Conservation (phyloP, 1,140 invertebrate species). For the Potamilus streckersoni region DNA sequence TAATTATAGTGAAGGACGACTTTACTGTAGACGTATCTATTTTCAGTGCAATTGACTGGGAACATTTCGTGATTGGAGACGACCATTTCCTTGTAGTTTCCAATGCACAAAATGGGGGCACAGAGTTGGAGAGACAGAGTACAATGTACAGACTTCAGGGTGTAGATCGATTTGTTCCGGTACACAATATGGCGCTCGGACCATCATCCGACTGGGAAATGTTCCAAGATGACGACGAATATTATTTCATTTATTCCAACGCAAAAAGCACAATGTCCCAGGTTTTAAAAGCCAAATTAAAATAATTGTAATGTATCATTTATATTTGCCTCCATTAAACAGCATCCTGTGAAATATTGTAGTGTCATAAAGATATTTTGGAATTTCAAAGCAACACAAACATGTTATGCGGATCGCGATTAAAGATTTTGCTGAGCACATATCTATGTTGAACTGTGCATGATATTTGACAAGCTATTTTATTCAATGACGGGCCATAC, state of each 20-base stretch:
- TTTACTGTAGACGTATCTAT: background rate
- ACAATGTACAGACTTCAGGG: constrained; percentile 65
- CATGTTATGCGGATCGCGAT: too few species aligned
- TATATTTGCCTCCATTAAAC: too few species aligned
- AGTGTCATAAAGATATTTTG: background rate
- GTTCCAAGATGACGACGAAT: constrained; percentile 46
- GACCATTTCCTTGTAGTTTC: constrained; percentile 63
- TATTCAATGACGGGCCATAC: too few species aligned
- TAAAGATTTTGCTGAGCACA: too few species aligned
- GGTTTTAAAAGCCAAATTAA: constrained; percentile 55
- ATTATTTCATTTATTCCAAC: constrained; percentile 61
- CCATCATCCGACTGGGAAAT: constrained; percentile 63
- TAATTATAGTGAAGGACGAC: too few species aligned
- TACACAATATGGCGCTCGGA: constrained; percentile 54
- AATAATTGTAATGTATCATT: background rate
- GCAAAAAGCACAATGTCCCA: constrained; percentile 54
- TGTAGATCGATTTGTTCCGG: constrained; percentile 62
- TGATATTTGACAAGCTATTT: too few species aligned
- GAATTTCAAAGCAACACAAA: background rate
- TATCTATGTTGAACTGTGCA: too few species aligned
- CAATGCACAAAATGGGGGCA: constrained; percentile 59
- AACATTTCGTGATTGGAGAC: constrained; percentile 57
- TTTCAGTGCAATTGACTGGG: constrained; percentile 65
- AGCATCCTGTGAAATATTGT: background rate
- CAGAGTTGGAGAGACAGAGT: constrained; percentile 35